Conservation (phyloP, 2,888 invertebrate genomes). For the Pyrrhia umbra region DNA sequence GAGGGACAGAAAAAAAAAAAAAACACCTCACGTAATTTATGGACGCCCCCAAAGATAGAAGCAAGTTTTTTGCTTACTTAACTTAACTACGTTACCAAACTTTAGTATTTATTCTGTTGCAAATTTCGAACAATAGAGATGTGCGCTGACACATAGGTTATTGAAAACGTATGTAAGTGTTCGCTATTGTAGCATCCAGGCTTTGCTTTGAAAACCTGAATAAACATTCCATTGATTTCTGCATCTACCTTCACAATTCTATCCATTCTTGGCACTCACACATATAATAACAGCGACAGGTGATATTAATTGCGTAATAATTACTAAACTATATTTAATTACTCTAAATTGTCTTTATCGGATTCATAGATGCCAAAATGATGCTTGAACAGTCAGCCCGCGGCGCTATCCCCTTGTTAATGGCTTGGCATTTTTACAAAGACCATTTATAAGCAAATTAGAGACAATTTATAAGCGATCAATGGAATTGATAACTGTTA, state of each 20-base stretch:
- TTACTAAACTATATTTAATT: background rate
- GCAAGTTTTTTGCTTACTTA: too few species aligned
- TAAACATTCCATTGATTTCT: conserved; percentile 25
- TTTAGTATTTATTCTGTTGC: too few species aligned
- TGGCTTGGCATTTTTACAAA: too few species aligned
- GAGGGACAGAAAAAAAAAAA: too few species aligned
- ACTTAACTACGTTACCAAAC: too few species aligned
- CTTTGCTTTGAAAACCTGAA: conserved; percentile 35
- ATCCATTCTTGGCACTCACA: background rate
- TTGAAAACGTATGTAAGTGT: background rate
- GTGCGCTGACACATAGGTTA: conserved; percentile 5
- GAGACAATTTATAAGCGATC: too few species aligned
- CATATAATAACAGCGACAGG: background rate
- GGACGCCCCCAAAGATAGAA: too few species aligned
- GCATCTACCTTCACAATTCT: conserved; percentile 5
- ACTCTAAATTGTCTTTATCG: background rate
- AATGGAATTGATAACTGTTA: too few species aligned
- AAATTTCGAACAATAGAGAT: background rate
- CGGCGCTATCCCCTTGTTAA: too few species aligned
- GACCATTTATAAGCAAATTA: too few species aligned
- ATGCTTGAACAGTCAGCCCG: too few species aligned
- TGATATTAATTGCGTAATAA: background rate
- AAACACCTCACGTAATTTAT: too few species aligned
- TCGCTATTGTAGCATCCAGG: background rate
- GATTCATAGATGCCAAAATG: background rate